Conservation (phyloP, 2,888 invertebrate genomes). For the Drosophila demipolita region DNA sequence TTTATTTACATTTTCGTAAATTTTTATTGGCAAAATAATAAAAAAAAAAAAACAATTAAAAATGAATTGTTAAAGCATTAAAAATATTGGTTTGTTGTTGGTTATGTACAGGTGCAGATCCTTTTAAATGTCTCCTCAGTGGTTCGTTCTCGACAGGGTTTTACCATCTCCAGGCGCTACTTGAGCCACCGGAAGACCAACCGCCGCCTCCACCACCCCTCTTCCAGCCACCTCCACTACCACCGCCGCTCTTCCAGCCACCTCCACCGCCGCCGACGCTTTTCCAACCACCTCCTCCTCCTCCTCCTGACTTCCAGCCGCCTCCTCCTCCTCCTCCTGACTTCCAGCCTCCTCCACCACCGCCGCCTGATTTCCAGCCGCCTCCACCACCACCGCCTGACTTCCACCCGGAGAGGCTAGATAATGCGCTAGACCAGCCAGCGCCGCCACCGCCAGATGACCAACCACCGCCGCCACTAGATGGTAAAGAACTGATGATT, state of each 20-base stretch:
- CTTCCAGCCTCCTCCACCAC: slow-evolving; percentile 38
- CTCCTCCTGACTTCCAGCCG: slow-evolving; percentile 31
- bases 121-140: slow-evolving; percentile 14
- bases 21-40: slow-evolving; percentile 40
- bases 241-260: slow-evolving; percentile 34
- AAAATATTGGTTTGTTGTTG: slow-evolving; percentile 8
- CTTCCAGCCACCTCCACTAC: slow-evolving; percentile 42
- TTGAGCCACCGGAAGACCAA: slow-evolving; percentile 38
- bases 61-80: slow-evolving; percentile 5
- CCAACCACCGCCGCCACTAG: slow-evolving; percentile 36
- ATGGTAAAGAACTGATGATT: slow-evolving; percentile 47
- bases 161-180: slow-evolving; percentile 68
- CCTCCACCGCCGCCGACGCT: slow-evolving; percentile 25
- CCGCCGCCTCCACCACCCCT: slow-evolving; percentile 34
- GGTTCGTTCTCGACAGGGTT: background rate
- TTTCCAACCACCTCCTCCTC: slow-evolving; percentile 39
- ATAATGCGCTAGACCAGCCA: background rate
- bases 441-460: slow-evolving; percentile 2
- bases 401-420: slow-evolving; percentile 21
- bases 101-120: slow-evolving; percentile 40
- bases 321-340: slow-evolving; percentile 23
- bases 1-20: slow-evolving; percentile 30
- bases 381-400: slow-evolving; percentile 41
- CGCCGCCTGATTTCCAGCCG: slow-evolving; percentile 36
- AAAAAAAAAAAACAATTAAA: slow-evolving; percentile 19